Evolutionary conservation across 2,888 invertebrate species (phyloP).

Genomic region (Mythimna loreyi): DNA sequence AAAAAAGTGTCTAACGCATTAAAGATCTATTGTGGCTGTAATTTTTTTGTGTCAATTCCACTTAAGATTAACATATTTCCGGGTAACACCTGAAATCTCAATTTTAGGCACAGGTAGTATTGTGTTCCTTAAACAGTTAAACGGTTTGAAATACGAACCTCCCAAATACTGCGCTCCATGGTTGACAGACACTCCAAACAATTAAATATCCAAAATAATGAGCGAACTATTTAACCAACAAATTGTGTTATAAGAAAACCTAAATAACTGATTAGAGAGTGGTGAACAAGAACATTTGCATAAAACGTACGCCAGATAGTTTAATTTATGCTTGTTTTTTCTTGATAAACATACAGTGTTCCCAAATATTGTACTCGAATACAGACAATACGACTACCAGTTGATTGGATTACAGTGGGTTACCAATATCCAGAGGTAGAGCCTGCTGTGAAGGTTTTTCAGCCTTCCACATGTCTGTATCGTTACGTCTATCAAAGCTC

Average conservation of each 20-base stretch:
- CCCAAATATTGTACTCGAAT: background rate
- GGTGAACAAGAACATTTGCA: background rate
- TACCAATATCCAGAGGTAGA: background rate
- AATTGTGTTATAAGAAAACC: background rate
- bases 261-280: background rate
- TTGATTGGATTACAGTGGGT: conserved; percentile 3
- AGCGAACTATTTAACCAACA: background rate
- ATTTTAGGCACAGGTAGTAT: no score
- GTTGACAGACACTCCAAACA: background rate
- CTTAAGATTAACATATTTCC: no score
- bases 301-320: background rate
- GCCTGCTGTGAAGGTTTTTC: conserved; percentile 22
- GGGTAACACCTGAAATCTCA: no score
- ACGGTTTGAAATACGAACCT: no score
- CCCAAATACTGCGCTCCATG: no score
- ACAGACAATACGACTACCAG: background rate
- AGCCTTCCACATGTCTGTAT: background rate
- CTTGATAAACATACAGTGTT: background rate
- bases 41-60: no score
- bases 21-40: no score
- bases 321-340: background rate
- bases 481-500: conserved; percentile 39
- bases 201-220: background rate
- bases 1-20: no score
- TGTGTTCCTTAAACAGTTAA: no score